phyloP scores from a whole-genome alignment of 2,797 vertebrate species.

The Anableps anableps region DNA sequence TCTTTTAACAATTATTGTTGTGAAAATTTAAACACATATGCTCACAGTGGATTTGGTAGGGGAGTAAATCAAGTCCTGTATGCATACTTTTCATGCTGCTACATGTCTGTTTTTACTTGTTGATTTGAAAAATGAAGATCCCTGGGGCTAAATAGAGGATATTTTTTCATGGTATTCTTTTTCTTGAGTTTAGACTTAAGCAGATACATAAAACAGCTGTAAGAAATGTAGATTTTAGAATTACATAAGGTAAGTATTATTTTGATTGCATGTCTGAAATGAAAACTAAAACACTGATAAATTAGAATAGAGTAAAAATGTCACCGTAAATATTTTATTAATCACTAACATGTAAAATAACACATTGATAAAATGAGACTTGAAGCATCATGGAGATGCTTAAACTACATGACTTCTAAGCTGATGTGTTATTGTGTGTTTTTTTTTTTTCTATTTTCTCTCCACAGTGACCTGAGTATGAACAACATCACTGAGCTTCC shows the following conservation, averaged over 20 bases:
- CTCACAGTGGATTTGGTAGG: constrained; percentile 53
- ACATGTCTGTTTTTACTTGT: constrained; percentile 80
- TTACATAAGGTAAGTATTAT: not conserved
- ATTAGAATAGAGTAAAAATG: not conserved
- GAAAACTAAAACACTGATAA: not conserved
- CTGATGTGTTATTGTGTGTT: not conserved
- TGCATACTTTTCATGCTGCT: constrained; percentile 86
- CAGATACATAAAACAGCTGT: constrained; percentile 31
- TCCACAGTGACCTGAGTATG: constrained; percentile 96
- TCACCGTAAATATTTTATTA: not conserved
- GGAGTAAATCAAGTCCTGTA: constrained; percentile 71
- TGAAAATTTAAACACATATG: constrained; percentile 33
- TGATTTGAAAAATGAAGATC: constrained; percentile 71
- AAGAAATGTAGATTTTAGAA: constrained; percentile 20
- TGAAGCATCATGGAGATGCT: not conserved
- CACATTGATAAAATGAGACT: not conserved
- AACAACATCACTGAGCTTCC: constrained; percentile 98
- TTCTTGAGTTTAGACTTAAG: constrained; percentile 44
- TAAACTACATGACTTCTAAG: not conserved
- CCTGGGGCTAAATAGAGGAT: constrained; percentile 67
- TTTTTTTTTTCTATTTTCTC: constrained; percentile 34
- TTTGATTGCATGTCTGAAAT: not conserved
- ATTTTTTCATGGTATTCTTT: constrained; percentile 52
- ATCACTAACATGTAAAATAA: not conserved
- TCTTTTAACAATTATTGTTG: constrained; percentile 24